Evolutionary conservation across 1,140 invertebrate genomes (phyloP), one percentile per base, ranked within the genome.

Genomic region (Halotydeus destructor): DNA sequence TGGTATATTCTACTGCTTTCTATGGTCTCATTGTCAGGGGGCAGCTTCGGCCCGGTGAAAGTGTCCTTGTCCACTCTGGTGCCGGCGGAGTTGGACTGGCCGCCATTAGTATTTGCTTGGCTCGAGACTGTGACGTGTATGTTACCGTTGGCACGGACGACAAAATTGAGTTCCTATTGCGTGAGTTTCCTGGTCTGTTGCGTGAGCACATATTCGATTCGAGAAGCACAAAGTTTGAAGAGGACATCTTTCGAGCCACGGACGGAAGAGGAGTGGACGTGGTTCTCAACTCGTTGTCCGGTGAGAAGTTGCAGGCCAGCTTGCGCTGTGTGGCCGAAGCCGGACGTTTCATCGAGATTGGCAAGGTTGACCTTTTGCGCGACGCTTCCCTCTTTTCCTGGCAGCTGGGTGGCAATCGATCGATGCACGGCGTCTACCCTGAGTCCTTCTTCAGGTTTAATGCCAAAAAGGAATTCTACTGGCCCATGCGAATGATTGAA

Each of bases 51-150:
- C 65, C 69, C 43, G 85, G 84, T 3, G 81, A 94, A 52, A 70
- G 68, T 27, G 69, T 96, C 24, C 67, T 97, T 1, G 78, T 97
- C 49, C 89, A 97, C 57, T 85, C 89, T 41, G 89, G 89, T 47
- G 78, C 80, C 47, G 89, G 88, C 49, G 89, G 86, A 51, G 86
- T 96, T 19, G 88, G 89, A 5, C 83, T 89, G 64, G 86, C 86
- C 5, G 82, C 85, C 46, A 93, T 94, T 52, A 67, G 81, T 6
- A 83, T 97, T 52, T 84, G 85, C 19, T 63, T 94, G 6, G 71
- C 77, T 54, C 71, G 77, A 60, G 82, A 80, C 12, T 78, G 82
- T 59, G 77, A 78, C 6, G 66, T 89, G 0, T 89, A 71, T 58
- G 86, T 83, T 1, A 30, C 28, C 38, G 89, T 88, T 23, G 76